Evolutionary conservation across 2,888 invertebrate species (phyloP), one percentile per base, ranked within the genome.

Genomic region (Teleogryllus oceanicus): DNA sequence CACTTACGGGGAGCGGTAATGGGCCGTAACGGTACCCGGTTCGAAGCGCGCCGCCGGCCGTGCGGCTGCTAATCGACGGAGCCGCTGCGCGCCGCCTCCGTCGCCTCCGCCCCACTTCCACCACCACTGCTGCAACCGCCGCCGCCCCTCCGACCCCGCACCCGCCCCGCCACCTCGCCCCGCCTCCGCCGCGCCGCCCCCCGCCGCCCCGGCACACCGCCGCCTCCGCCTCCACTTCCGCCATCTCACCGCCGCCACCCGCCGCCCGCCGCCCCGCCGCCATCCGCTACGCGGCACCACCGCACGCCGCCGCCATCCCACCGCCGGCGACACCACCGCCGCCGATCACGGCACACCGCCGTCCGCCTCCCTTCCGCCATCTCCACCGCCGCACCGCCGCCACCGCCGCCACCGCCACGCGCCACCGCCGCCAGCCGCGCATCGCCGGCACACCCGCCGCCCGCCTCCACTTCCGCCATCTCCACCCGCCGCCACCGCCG

Each of bases 121-220:
- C 24, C 24, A 3, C 2, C 24, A 2, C 24, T 24, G 24, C 24
- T 21, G 21, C 21, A 21, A 21, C 21, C 24, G 2, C 2, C 24
- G 24, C 24, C 24, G 2, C 24, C 24, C 3, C 2, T 2, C 74
- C n/a, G n/a, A n/a, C n/a, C n/a, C n/a, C n/a, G n/a, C n/a, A n/a
- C n/a, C n/a, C n/a, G n/a, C n/a, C n/a, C n/a, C 50, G 21, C 78
- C 20, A 24, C 49, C 24, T 24, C 80, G 11, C 62, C 13, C 80
- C 80, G 20, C 20, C 51, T 5, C 24, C n/a, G 24, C 77, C 78
- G 16, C n/a, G 12, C 51, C 16, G 24, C 24, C 24, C 24, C 0
- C 24, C 24, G 24, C 24, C 24, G 2, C 24, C 24, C n/a, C n/a
- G n/a, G n/a, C n/a, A n/a, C n/a, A 3, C 24, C 24, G 24, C 24